A percentile compares a stretch with the other conserved stretches of the same genome.
Conservation (phyloP, 1,140 invertebrate genomes). For the Nebria ingens region DNA sequence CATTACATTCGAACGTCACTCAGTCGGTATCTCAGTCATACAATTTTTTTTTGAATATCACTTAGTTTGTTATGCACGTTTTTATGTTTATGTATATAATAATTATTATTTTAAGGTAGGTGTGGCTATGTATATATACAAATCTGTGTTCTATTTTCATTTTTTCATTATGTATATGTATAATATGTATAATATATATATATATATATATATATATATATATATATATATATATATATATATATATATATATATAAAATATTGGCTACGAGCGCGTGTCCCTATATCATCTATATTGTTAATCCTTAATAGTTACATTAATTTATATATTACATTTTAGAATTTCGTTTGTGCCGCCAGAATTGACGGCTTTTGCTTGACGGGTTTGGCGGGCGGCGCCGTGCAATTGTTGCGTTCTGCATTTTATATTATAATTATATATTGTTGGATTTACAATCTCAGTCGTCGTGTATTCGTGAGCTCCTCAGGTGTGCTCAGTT, state of each 20-base stretch:
- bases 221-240: slow-evolving; percentile 19
- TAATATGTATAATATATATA: neutral
- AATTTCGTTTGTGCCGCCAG: slow-evolving; percentile 5
- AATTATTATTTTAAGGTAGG: neutral
- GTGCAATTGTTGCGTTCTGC: slow-evolving; percentile 10
- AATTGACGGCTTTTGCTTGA: slow-evolving; percentile 16
- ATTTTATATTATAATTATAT: neutral
- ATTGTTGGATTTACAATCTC: too few relatives aligned
- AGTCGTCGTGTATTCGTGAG: too few relatives aligned
- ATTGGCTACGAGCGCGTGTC: slow-evolving; percentile 24
- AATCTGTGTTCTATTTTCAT: slow-evolving; percentile 5
- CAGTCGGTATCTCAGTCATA: slow-evolving; percentile 2
- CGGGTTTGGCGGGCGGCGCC: slow-evolving; percentile 9
- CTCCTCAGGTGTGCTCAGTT: too few relatives aligned
- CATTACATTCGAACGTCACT: neutral
- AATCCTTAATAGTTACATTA: slow-evolving; percentile 5
- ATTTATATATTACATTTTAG: slow-evolving; percentile 15
- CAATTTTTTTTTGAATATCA: slow-evolving; percentile 4
- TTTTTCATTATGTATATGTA: neutral
- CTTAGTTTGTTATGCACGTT: neutral
- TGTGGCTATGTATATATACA: slow-evolving; percentile 6
- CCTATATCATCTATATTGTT: slow-evolving; percentile 13
- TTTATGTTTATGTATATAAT: neutral
- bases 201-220: too few relatives aligned
- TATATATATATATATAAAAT: slow-evolving; percentile 18